These are phyloP conservation scores for Epinephelus moara DNA, from an alignment of 2,113 vertebrate species.

Conservation along the genomic window DNA sequence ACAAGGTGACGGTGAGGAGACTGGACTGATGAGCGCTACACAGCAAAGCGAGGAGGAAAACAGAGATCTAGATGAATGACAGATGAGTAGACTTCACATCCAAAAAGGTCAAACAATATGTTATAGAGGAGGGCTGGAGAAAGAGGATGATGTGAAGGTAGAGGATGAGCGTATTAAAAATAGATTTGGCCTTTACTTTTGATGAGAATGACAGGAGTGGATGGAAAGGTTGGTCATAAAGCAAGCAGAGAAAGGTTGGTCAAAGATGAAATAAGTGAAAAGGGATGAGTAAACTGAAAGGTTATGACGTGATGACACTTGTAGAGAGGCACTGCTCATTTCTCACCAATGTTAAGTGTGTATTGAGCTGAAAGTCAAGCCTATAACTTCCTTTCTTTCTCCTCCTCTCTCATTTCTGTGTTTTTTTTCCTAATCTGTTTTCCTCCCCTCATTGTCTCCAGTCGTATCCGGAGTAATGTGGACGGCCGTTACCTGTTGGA, in stretches of 20 bases:
- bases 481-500: conserved; percentile 87
- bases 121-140: conserved; percentile 9
- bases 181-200: conserved; percentile 61
- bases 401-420: not conserved
- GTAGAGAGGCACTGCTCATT: not conserved
- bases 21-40: not conserved
- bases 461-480: conserved; percentile 88
- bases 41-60: not conserved
- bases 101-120: conserved; percentile 48
- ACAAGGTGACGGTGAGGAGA: conserved; percentile 17
- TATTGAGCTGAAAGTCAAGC: conserved; percentile 17
- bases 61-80: conserved; percentile 18
- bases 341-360: not conserved
- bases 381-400: not conserved
- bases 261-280: conserved; percentile 52
- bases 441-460: conserved; percentile 40
- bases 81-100: conserved; percentile 43
- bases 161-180: conserved; percentile 49
- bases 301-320: conserved; percentile 25
- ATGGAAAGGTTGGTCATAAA: conserved; percentile 38
- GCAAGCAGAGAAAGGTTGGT: conserved; percentile 34
- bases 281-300: conserved; percentile 39
- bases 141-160: conserved; percentile 16
- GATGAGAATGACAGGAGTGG: conserved; percentile 20
- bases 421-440: conserved; percentile 12